A percentile compares a stretch with the other conserved stretches of the same genome.
phyloP scores from a whole-genome alignment of 2,113 vertebrate genomes.

The Mixornis gularis region DNA sequence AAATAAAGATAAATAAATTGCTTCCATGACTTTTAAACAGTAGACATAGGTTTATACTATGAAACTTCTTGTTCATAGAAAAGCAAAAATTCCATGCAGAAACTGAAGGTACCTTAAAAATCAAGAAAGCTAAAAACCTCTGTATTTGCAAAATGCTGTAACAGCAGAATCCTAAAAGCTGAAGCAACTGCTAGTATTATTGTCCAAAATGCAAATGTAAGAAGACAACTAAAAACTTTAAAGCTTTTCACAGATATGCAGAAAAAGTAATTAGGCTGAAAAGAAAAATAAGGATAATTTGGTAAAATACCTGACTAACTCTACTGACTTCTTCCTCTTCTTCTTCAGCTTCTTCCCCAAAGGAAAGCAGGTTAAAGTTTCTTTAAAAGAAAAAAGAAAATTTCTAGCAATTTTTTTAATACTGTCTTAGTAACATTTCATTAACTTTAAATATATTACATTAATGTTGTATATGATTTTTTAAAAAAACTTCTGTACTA shows the following conservation, averaged over 20 bases:
- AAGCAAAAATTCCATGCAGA: neutral
- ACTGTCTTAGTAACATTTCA: neutral
- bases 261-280: neutral
- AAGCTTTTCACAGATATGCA: neutral
- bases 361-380: conserved; percentile 95
- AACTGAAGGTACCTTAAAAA: neutral
- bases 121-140: neutral
- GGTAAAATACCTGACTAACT: conserved; percentile 87
- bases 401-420: neutral
- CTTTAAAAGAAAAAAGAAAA: conserved; percentile 60
- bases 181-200: neutral
- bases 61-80: neutral
- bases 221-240: neutral
- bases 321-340: conserved; percentile 92
- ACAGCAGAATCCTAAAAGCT: neutral
- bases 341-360: conserved; percentile 97
- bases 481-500: neutral
- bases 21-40: neutral
- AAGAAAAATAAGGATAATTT: neutral
- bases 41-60: neutral
- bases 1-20: too few relatives aligned
- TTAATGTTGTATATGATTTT: accelerated
- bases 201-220: neutral
- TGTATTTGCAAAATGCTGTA: neutral
- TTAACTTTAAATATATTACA: neutral